Evolutionary conservation across 2,797 vertebrate genomes (phyloP).

Genomic region (Chromobotia macracanthus): DNA sequence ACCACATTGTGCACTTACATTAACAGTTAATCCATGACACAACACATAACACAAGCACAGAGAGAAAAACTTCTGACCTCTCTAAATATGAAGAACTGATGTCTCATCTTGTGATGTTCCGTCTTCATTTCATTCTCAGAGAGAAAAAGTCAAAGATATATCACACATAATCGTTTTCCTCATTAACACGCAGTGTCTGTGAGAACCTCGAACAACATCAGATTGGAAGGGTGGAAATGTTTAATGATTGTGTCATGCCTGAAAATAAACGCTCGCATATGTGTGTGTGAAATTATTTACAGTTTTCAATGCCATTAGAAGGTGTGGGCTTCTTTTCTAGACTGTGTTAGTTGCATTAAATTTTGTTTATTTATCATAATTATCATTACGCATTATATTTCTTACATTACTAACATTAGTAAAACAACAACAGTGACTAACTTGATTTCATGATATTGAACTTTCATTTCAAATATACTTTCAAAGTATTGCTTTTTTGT

Average conservation of each 20-base stretch:
- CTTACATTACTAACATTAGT: too few relatives aligned
- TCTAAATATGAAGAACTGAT: too few relatives aligned
- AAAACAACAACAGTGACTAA: too few relatives aligned
- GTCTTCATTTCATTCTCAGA: constrained; percentile 9
- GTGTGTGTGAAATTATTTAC: not conserved
- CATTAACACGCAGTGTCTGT: constrained; percentile 45
- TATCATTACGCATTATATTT: too few relatives aligned
- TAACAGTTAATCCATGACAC: not conserved
- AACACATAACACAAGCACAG: not conserved
- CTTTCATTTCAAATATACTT: too few relatives aligned
- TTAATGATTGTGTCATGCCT: not conserved
- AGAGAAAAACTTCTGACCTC: not conserved
- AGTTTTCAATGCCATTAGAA: not conserved
- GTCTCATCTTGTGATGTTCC: constrained; percentile 18
- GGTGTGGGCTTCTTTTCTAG: not conserved
- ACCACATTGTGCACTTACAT: not conserved
- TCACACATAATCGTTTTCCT: constrained; percentile 56
- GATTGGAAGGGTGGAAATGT: constrained; percentile 32
- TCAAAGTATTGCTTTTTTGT: not conserved
- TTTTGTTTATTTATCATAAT: not conserved
- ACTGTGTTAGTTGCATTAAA: not conserved
- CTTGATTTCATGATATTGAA: too few relatives aligned
- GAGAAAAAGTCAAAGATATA: constrained; percentile 38
- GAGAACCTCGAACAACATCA: constrained; percentile 21
- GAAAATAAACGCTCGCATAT: not conserved